Percentiles rank a stretch among this genome's conserved stretches.
These are phyloP conservation scores for Taurulus bubalis DNA, from an alignment of 2,113 vertebrate genomes.

Conservation along the genomic window DNA sequence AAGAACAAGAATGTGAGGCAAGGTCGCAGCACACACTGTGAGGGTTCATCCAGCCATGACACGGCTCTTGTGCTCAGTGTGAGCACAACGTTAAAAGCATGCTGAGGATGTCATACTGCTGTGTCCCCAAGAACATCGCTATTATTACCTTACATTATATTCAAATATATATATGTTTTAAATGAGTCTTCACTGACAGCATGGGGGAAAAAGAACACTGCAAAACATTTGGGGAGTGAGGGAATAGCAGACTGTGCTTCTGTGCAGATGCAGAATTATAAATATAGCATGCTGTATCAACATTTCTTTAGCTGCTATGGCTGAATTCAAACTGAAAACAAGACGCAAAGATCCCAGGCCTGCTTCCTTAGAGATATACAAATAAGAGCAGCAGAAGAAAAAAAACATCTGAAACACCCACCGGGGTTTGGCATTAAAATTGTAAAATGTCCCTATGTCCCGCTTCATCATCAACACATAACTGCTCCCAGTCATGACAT, in stretches of 20 bases:
- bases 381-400: constrained; percentile 34
- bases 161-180: background rate
- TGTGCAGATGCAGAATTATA: constrained; percentile 25
- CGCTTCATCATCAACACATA: constrained; percentile 65
- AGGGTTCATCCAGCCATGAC: background rate
- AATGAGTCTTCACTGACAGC: background rate
- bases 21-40: constrained; percentile 9
- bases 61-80: constrained; percentile 15
- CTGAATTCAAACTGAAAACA: constrained; percentile 28
- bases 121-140: background rate
- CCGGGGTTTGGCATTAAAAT: constrained; percentile 41
- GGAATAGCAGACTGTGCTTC: constrained; percentile 10
- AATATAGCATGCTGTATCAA: constrained; percentile 26
- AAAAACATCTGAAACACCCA: constrained; percentile 26
- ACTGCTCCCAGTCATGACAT: constrained; percentile 61
- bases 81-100: constrained; percentile 24
- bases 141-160: background rate
- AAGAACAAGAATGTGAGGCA: constrained; percentile 20
- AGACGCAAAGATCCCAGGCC: constrained; percentile 34
- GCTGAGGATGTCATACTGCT: background rate
- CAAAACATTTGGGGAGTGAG: background rate
- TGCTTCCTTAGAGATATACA: constrained; percentile 61
- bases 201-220: background rate
- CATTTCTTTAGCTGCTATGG: constrained; percentile 28
- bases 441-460: constrained; percentile 58